Conservation (phyloP, 2,888 invertebrate species). For the Drosophila histrio region DNA sequence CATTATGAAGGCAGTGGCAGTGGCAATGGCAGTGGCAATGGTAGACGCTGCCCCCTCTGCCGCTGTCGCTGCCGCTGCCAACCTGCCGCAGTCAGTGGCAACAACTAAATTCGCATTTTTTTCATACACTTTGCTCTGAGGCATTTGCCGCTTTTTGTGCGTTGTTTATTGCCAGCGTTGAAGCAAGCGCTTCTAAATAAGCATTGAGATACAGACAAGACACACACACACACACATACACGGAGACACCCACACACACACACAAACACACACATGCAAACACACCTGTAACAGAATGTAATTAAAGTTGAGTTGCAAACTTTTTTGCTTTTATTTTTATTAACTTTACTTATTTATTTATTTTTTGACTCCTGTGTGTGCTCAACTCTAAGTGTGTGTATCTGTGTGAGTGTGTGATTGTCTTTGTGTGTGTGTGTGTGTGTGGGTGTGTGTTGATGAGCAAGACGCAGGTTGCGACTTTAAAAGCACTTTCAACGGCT, state of each 20-base stretch:
- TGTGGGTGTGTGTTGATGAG: constrained; percentile 13
- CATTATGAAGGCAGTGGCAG: constrained; percentile 72
- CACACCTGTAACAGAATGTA: constrained; percentile 70
- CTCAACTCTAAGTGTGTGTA: not conserved
- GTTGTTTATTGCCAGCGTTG: constrained; percentile 67
- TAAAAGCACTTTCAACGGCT: constrained; percentile 79
- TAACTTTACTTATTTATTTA: constrained; percentile 75
- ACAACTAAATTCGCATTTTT: constrained; percentile 68
- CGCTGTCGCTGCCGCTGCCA: constrained; percentile 14
- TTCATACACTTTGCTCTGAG: constrained; percentile 30
- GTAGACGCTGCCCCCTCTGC: not conserved
- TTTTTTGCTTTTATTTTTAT: constrained; percentile 76
- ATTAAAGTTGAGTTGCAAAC: constrained; percentile 79
- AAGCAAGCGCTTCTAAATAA: constrained; percentile 72
- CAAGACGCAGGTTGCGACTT: constrained; percentile 61
- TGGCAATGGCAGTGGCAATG: constrained; percentile 5
- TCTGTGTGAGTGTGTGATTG: constrained; percentile 10
- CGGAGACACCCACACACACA: constrained; percentile 4
- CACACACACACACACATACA: constrained; percentile 5
- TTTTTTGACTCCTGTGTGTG: constrained; percentile 47
- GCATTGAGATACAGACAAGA: constrained; percentile 60
- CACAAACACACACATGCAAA: constrained; percentile 4
- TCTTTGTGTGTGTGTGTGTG: constrained; percentile 1
- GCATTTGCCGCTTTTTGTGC: constrained; percentile 56
- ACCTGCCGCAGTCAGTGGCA: constrained; percentile 49